Percentiles rank a stretch among this genome's conserved stretches.
phyloP scores from a whole-genome alignment of 2,797 vertebrate species.

The Danio kyathit region DNA sequence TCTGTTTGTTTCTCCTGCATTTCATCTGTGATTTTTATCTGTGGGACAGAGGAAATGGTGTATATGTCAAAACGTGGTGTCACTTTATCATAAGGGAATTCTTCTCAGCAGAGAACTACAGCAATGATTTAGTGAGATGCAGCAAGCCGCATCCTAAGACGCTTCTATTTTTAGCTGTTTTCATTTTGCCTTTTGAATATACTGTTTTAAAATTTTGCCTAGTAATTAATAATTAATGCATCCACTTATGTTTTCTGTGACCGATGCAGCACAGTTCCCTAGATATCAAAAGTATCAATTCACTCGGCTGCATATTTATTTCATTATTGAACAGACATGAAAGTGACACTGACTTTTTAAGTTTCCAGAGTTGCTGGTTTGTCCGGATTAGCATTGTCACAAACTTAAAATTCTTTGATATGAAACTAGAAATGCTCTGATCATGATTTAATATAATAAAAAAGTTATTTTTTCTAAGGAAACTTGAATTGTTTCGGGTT shows the following conservation, averaged over 20 bases:
- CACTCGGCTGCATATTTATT: constrained; percentile 20
- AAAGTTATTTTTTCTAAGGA: too few species aligned
- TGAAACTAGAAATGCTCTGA: too few species aligned
- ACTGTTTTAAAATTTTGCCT: constrained; percentile 17
- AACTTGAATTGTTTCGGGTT: too few species aligned
- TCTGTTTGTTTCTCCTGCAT: constrained; percentile 33
- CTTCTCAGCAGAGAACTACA: constrained; percentile 39
- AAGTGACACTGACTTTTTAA: constrained; percentile 1
- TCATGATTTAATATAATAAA: too few species aligned
- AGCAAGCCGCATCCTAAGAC: not conserved
- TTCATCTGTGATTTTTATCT: constrained; percentile 40
- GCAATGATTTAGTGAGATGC: constrained; percentile 28
- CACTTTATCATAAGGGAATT: constrained; percentile 35
- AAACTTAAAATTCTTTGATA: too few species aligned
- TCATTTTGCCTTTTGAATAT: not conserved
- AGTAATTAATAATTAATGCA: constrained; percentile 24
- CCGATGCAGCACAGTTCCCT: constrained; percentile 17
- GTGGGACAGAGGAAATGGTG: constrained; percentile 30
- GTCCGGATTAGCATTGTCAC: constrained; percentile 37
- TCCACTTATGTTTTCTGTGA: constrained; percentile 1
- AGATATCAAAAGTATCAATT: constrained; percentile 17
- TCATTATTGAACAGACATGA: constrained; percentile 23
- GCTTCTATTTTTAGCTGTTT: constrained; percentile 23
- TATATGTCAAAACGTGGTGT: constrained; percentile 36
- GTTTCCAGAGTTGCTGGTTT: constrained; percentile 20